phyloP scores from a whole-genome alignment of 2,113 vertebrate species.

The Lates calcarifer region DNA sequence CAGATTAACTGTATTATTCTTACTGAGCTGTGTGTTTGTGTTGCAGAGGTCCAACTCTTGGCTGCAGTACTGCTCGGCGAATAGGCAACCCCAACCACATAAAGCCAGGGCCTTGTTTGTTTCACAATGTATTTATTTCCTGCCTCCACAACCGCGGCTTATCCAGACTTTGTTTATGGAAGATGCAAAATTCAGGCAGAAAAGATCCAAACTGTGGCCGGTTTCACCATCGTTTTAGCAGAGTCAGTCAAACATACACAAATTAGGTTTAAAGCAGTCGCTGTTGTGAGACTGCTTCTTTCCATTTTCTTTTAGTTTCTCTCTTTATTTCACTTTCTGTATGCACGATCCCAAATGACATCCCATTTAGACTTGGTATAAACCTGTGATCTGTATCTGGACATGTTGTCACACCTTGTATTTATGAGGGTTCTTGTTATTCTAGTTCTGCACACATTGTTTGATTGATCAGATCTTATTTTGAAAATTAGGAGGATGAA shows the following conservation, averaged over 20 bases:
- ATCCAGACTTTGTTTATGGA: conserved; percentile 69
- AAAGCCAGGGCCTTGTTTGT: conserved; percentile 24
- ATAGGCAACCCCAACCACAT: conserved; percentile 32
- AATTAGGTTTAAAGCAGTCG: conserved; percentile 3
- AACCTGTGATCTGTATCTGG: too few species aligned
- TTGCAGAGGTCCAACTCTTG: conserved; percentile 35
- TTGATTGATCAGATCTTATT: too few species aligned
- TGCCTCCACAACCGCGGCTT: conserved; percentile 38
- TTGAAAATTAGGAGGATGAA: too few species aligned
- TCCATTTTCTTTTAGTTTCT: neutral
- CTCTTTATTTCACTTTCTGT: neutral
- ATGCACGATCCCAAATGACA: too few species aligned
- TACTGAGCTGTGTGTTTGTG: conserved; percentile 55
- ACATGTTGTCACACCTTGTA: too few species aligned
- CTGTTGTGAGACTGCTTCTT: conserved; percentile 5
- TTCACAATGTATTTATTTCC: conserved; percentile 62
- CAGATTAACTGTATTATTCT: conserved; percentile 68
- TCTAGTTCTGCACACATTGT: too few species aligned
- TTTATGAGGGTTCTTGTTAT: too few species aligned
- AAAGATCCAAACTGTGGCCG: conserved; percentile 50
- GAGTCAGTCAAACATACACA: conserved; percentile 28
- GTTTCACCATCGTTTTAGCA: conserved; percentile 26
- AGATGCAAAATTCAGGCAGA: conserved; percentile 39
- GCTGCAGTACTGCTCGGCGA: conserved; percentile 3
- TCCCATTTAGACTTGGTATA: too few species aligned